These are phyloP conservation scores for Lindbergichthys nudifrons DNA, from an alignment of 2,797 vertebrate species.

Conservation along the genomic window DNA sequence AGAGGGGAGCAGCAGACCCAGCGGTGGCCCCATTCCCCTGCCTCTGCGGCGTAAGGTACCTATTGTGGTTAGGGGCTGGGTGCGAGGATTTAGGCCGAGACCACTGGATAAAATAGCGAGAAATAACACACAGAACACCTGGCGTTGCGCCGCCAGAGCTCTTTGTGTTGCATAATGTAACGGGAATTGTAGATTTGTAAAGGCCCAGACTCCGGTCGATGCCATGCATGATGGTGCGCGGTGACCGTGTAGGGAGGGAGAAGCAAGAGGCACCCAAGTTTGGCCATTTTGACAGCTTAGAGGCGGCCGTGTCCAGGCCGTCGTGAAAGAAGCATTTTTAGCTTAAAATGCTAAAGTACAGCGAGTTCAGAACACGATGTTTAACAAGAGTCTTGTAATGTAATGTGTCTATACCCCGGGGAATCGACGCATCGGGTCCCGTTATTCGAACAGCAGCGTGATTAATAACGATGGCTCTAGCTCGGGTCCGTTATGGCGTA, in stretches of 20 bases:
- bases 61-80: constrained; percentile 85
- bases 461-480: constrained; percentile 14
- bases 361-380: not conserved
- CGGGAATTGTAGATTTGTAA: not conserved
- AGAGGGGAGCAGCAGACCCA: constrained; percentile 9
- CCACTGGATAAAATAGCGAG: constrained; percentile 55
- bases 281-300: constrained; percentile 80
- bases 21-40: constrained; percentile 59
- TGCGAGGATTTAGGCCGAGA: constrained; percentile 82
- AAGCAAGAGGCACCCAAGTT: constrained; percentile 35
- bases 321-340: constrained; percentile 35
- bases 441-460: not conserved
- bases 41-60: constrained; percentile 81
- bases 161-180: not conserved
- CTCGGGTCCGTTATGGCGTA: constrained; percentile 63
- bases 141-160: not conserved
- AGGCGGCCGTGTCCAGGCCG: constrained; percentile 53
- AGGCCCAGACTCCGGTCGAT: constrained; percentile 23
- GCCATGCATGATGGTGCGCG: constrained; percentile 47
- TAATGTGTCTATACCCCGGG: no score
- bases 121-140: constrained; percentile 29
- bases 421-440: not conserved
- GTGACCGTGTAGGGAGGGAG: constrained; percentile 42
- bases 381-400: accelerated
- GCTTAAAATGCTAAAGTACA: constrained; percentile 16